Base-by-base conservation (phyloP, 2,888 invertebrate species). In the Diploptera punctata region DNA sequence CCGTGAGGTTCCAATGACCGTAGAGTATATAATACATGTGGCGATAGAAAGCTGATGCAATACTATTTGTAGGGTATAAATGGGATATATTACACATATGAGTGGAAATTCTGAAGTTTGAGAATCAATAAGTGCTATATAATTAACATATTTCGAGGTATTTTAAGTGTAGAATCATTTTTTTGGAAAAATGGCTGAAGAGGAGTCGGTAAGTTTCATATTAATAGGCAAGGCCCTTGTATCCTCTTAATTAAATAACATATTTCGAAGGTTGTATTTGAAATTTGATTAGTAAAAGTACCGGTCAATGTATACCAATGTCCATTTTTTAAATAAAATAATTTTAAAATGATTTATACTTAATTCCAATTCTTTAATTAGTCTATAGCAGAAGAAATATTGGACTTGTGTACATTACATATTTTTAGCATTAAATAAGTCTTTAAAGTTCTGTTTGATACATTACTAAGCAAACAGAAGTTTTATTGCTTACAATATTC, bases 1-100 rank as follows among this genome's bases (percentile, higher is more conserved):
- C n/a, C n/a, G n/a, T n/a, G n/a, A n/a, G n/a, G n/a, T n/a, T 24
- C 7, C 9, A 21, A 10, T 24, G 24, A 24, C 52, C 52, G 10
- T 19, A 3, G 16, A 38, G 44, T 24, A 54, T 71, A 38, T 19
- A 3, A 31, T 67, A 69, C 73, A 73, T 73, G 73, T 73, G 73
- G 73, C 73, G 73, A 44, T 60, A 49, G 52, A 70, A 67, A 49
- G 74, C 73, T 74, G 74, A 74, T 74, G 74, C 74, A 74, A 74
- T 74, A 62, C 18, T 16, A 21, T 60, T 60, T 44, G 47, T 31
- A n/a, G 19, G 9, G 61, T 33, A 60, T 60, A 31, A 26, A 60
- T 60, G 38, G 26, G 24, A 16, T 33, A 31, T 19, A 68, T 60
- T 49, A 18, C 47, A 3, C 44, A 65, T 10, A 44, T 44, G 3